Evolutionary conservation across 1,140 invertebrate species (phyloP).

Genomic region (Cherax quadricarinatus): DNA sequence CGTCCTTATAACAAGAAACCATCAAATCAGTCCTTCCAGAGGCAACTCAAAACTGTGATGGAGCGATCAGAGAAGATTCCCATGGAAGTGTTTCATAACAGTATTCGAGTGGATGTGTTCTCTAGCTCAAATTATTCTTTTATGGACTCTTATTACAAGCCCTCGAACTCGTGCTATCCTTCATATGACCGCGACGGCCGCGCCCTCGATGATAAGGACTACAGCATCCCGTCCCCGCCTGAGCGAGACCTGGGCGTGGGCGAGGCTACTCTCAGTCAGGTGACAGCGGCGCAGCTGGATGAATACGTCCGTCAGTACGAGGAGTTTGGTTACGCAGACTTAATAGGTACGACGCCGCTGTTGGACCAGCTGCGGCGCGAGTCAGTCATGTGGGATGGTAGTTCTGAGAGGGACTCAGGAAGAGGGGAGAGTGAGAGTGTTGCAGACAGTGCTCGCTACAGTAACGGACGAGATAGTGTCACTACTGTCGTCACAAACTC

Average conservation of each 20-base stretch:
- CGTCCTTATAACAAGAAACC: slow-evolving; percentile 83
- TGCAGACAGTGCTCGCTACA: slow-evolving; percentile 64
- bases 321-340: slow-evolving; percentile 83
- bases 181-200: slow-evolving; percentile 82
- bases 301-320: slow-evolving; percentile 80
- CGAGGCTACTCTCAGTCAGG: slow-evolving; percentile 66
- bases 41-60: slow-evolving; percentile 86
- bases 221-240: slow-evolving; percentile 85
- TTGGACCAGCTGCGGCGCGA: slow-evolving; percentile 81
- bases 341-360: slow-evolving; percentile 83
- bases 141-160: slow-evolving; percentile 67
- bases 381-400: slow-evolving; percentile 70
- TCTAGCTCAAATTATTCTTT: slow-evolving; percentile 75
- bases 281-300: slow-evolving; percentile 74
- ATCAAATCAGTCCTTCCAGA: slow-evolving; percentile 82
- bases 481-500: slow-evolving; percentile 79
- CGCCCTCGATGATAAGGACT: slow-evolving; percentile 82
- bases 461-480: slow-evolving; percentile 83
- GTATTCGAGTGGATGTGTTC: slow-evolving; percentile 76
- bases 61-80: slow-evolving; percentile 86
- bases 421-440: slow-evolving; percentile 73
- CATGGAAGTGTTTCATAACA: slow-evolving; percentile 78
- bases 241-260: slow-evolving; percentile 80
- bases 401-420: slow-evolving; percentile 70
- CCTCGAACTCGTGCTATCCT: slow-evolving; percentile 59